Conservation (phyloP, 2,113 vertebrate species). For the Pelecanus crispus region DNA sequence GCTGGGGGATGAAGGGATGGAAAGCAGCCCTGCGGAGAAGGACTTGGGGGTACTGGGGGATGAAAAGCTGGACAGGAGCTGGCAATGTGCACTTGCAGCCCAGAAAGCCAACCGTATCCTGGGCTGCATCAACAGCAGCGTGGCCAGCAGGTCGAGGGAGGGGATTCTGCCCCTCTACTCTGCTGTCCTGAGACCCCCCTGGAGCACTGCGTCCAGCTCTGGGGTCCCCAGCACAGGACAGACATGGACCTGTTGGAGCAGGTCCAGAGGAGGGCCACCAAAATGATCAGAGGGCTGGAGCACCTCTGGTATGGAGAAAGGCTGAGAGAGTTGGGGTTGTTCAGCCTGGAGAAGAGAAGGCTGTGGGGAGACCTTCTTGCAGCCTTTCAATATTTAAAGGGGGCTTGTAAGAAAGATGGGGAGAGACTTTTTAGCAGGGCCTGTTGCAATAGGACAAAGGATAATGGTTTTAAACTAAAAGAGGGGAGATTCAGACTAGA, state of each 20-base stretch:
- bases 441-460: not conserved
- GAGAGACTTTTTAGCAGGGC: not conserved
- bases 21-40: not conserved
- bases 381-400: accelerated
- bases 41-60: too few species aligned
- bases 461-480: not conserved
- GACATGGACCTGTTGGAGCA: accelerated
- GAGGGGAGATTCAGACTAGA: not conserved
- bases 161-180: not conserved
- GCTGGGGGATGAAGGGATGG: not conserved
- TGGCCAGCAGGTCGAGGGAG: not conserved
- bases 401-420: not conserved
- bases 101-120: accelerated
- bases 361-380: accelerated
- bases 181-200: accelerated
- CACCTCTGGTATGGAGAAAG: accelerated
- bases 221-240: not conserved
- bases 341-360: not conserved
- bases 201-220: not conserved
- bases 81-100: accelerated
- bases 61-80: not conserved
- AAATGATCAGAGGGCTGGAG: not conserved
- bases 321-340: not conserved
- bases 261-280: not conserved
- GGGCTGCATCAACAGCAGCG: not conserved